Evolutionary conservation across 2,888 invertebrate species (phyloP), one percentile per base, ranked within the genome.

Genomic region (Hydrotaea cyrtoneurina): DNA sequence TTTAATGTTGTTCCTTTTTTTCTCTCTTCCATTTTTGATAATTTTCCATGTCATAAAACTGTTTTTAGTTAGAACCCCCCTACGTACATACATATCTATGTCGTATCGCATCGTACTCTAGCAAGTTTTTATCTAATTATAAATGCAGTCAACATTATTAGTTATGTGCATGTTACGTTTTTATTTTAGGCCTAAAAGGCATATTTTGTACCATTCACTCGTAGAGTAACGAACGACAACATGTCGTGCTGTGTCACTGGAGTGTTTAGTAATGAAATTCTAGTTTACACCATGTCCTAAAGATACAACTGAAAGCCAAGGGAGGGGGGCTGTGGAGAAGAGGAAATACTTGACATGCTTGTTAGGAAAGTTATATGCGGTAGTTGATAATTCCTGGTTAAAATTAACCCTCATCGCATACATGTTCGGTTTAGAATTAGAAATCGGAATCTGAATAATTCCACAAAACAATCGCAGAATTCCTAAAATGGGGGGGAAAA

Each of bases 61-160:
- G 43, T 39, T 39, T 66, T 43, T 8, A 21, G 43, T 8, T 43
- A 2, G 15, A 36, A 26, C 2, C 17, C 36, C 39, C 17, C 36
- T 31, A 36, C n/a, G 31, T 4, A 7, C 7, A 31, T 31, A 31
- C 2, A 31, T 7, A 7, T 7, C 31, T n/a, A n/a, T n/a, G 7
- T 31, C 31, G 31, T 31, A 31, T 31, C 31, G 31, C 7, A 7
- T 17, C n/a, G 4, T 11, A 64, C 64, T n/a, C n/a, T n/a, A n/a
- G n/a, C 31, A 21, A 59, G 36, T 74, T 78, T 78, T 74, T 82
- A 78, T 82, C 78, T 78, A 78, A 82, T 82, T 78, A 78, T 59
- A 74, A 82, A 82, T 78, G 80, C 80, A 81, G 53, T 55, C 62
- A 72, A 76, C 72, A 77, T 59, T 59, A 64, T 64, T 64, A 64